These are phyloP conservation scores for Xestoiulus laeticollis DNA, from an alignment of 2,888 invertebrate genomes.

Conservation along the genomic window DNA sequence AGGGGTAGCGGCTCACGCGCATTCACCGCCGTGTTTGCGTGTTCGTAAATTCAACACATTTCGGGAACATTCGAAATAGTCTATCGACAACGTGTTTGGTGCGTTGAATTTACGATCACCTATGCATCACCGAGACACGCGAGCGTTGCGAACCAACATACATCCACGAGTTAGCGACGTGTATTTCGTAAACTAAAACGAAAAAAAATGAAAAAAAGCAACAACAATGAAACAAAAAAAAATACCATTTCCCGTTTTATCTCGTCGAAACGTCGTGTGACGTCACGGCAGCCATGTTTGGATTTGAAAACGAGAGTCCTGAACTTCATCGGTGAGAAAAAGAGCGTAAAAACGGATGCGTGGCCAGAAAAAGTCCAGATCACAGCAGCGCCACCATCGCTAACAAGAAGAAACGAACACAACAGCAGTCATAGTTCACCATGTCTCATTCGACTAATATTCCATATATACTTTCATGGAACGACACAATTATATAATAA, in stretches of 20 bases:
- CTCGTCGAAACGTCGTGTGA: background rate
- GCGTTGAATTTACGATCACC: conserved; percentile 10
- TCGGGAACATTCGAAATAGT: no score
- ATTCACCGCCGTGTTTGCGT: background rate
- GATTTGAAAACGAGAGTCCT: background rate
- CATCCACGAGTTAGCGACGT: background rate
- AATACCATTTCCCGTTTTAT: background rate
- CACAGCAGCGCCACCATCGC: conserved; percentile 30
- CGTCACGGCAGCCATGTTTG: background rate
- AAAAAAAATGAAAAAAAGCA: background rate
- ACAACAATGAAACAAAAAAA: background rate
- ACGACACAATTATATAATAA: conserved; percentile 29
- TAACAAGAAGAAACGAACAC: background rate
- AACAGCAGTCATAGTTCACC: conserved; percentile 18
- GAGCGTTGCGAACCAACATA: background rate
- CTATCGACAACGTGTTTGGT: no score
- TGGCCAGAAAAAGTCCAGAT: conserved; percentile 31
- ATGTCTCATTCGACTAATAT: conserved; percentile 21
- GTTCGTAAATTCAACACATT: background rate
- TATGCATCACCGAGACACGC: background rate
- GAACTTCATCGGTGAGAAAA: conserved; percentile 34
- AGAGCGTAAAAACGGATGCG: conserved; percentile 27
- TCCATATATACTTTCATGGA: conserved; percentile 28
- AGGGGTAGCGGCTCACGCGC: background rate
- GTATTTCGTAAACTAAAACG: background rate